Conservation (phyloP, 2,888 invertebrate species). For the Ophion obscuratus region DNA sequence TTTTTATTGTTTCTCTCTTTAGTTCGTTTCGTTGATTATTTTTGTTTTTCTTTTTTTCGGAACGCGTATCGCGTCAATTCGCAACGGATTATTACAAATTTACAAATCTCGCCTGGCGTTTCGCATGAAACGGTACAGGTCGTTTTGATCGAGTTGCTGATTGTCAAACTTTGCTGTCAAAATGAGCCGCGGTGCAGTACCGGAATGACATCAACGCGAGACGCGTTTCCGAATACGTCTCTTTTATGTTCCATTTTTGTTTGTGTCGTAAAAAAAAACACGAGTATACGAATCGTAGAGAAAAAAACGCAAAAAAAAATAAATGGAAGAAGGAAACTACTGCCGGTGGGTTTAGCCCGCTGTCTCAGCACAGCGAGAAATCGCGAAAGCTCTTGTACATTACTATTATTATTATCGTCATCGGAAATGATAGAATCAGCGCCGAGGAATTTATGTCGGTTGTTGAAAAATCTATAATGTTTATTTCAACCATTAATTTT, state of each 20-base stretch:
- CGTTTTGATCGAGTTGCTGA: neutral
- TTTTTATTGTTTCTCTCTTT: constrained; percentile 41
- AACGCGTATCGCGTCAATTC: constrained; percentile 22
- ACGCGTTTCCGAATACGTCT: constrained; percentile 38
- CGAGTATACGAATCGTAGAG: constrained; percentile 60
- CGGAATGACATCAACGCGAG: constrained; percentile 31
- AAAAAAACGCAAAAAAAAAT: constrained; percentile 64
- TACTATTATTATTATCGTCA: constrained; percentile 44
- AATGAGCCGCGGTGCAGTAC: neutral
- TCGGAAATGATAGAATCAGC: constrained; percentile 55
- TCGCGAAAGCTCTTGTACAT: constrained; percentile 56
- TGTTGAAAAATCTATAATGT: constrained; percentile 74
- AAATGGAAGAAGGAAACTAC: constrained; percentile 63
- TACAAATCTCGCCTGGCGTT: neutral
- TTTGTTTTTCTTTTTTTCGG: constrained; percentile 46
- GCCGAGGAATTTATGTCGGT: constrained; percentile 72
- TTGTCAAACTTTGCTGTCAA: neutral
- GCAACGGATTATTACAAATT: constrained; percentile 14
- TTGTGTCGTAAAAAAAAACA: constrained; percentile 67
- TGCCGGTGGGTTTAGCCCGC: constrained; percentile 58
- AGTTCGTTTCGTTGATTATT: constrained; percentile 49
- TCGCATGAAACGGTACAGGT: neutral
- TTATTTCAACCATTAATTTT: constrained; percentile 72
- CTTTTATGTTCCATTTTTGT: constrained; percentile 67
- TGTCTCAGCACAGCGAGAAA: constrained; percentile 47